Evolutionary conservation across 1,140 invertebrate species (phyloP).

Genomic region (Formica selysi): DNA sequence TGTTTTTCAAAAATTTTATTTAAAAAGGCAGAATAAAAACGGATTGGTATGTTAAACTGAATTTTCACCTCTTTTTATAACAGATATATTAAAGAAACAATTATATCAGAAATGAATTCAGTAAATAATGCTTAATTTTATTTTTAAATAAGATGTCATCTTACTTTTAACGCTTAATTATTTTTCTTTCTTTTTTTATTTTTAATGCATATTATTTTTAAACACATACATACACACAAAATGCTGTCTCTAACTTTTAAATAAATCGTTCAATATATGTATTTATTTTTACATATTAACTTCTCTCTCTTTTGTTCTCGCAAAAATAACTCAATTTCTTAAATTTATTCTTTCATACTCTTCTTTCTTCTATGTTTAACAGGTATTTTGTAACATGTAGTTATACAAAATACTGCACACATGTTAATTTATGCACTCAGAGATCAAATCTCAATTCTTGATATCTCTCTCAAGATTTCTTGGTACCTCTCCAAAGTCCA

Average conservation of each 20-base stretch:
- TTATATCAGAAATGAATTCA: not conserved
- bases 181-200: too few relatives aligned
- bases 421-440: not conserved
- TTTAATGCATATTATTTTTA: not conserved
- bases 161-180: not conserved
- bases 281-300: not conserved
- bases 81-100: not conserved
- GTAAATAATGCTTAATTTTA: too few relatives aligned
- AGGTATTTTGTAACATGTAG: too few relatives aligned
- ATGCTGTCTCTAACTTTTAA: not conserved
- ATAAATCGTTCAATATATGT: constrained; percentile 8
- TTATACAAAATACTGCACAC: not conserved
- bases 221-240: not conserved
- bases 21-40: not conserved
- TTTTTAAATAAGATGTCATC: not conserved
- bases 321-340: not conserved
- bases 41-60: not conserved
- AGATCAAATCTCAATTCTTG: not conserved
- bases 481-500: not conserved
- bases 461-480: too few relatives aligned
- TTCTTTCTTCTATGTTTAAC: not conserved
- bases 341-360: not conserved
- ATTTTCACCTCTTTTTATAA: not conserved
- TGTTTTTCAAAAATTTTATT: not conserved
- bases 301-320: not conserved